Percentiles rank a stretch among this genome's conserved stretches.
Evolutionary conservation across 2,797 vertebrate species (phyloP).

Genomic region (Tapera naevia): DNA sequence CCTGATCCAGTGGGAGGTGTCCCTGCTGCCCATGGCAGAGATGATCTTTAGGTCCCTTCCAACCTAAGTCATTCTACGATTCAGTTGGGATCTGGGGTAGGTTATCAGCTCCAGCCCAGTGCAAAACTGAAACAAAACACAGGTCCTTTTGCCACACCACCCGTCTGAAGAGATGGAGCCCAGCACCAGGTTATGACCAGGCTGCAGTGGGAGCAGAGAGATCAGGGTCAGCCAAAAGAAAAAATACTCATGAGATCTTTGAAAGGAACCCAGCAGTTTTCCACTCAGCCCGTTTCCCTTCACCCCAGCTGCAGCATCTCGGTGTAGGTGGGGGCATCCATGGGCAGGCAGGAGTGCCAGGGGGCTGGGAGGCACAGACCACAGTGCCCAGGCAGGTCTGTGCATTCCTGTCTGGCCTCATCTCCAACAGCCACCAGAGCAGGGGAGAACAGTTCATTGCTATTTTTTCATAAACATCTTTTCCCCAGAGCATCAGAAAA

Average conservation of each 20-base stretch:
- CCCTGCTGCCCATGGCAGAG: no score
- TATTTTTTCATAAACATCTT: background rate
- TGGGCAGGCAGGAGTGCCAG: background rate
- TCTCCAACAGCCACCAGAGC: background rate
- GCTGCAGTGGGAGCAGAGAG: background rate
- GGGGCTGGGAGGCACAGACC: no score
- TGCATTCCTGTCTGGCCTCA: accelerated
- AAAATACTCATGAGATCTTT: accelerated
- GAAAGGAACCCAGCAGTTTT: accelerated
- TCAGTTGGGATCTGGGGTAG: accelerated
- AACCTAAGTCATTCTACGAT: no score
- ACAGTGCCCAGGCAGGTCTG: no score
- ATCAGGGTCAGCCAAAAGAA: background rate
- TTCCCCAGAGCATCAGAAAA: background rate
- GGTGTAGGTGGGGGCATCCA: accelerated
- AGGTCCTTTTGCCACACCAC: accelerated
- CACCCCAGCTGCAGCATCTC: accelerated
- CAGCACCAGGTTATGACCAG: accelerated
- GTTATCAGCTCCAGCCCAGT: no score
- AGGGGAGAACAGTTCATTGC: accelerated
- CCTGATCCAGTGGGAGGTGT: no score
- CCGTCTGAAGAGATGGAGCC: accelerated
- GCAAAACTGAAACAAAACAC: background rate
- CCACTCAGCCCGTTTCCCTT: background rate
- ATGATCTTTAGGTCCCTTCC: no score